Conservation (phyloP, 2,113 vertebrate species). For the Mormyrus iriodes region DNA sequence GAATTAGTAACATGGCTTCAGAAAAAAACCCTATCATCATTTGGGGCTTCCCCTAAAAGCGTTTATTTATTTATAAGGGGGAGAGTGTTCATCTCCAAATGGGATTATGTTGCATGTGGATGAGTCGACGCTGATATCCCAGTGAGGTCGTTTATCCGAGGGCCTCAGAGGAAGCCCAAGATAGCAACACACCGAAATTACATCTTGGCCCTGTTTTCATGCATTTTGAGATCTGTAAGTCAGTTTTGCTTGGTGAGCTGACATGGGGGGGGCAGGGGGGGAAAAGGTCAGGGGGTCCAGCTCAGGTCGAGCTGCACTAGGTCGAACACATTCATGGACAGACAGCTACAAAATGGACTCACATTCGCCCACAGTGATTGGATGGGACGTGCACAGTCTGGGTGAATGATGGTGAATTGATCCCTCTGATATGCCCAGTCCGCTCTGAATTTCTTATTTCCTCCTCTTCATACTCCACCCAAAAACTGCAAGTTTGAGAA, state of each 20-base stretch:
- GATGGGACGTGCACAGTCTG: neutral
- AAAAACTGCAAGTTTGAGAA: neutral
- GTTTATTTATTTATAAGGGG: conserved; percentile 30
- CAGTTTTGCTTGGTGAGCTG: conserved; percentile 23
- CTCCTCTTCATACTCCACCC: neutral
- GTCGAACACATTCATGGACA: neutral
- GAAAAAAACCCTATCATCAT: conserved; percentile 16
- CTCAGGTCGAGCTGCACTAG: neutral
- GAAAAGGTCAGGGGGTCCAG: neutral
- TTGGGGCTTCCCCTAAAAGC: conserved; percentile 30
- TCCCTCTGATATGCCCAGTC: neutral
- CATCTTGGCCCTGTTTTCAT: conserved; percentile 44
- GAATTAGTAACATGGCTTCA: conserved; percentile 28
- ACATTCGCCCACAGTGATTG: neutral
- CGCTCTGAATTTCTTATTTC: neutral
- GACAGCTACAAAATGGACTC: neutral
- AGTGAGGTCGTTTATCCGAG: conserved; percentile 45
- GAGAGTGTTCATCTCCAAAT: conserved; percentile 30
- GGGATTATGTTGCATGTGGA: conserved; percentile 25
- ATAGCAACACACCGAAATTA: conserved; percentile 28
- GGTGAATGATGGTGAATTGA: neutral
- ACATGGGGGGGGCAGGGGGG: neutral
- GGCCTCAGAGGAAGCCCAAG: conserved; percentile 41
- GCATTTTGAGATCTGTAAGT: conserved; percentile 43
- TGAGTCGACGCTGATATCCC: conserved; percentile 49